Base-by-base conservation (phyloP, 1,140 invertebrate species). In the Solen grandis region DNA sequence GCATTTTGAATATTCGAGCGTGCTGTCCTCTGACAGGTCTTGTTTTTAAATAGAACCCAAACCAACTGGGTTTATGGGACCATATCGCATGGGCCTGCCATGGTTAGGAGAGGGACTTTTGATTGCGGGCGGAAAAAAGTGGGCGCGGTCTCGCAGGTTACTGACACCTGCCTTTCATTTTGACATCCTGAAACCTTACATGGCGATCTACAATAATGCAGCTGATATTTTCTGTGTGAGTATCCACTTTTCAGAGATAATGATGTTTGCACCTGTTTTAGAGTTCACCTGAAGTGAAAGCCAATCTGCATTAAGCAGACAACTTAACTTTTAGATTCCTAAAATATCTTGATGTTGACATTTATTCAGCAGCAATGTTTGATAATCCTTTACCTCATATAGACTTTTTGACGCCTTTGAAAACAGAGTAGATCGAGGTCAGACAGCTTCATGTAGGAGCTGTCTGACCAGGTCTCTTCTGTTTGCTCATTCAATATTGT, bases 101-200 rank as follows among this genome's bases (percentile, higher is more conserved):
- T 83, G 81, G 81, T 57, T 87, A 19, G 87, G 87, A 8, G 83
- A 84, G 22, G 87, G 87, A 0, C 55, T 88, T 25, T 60, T 88
- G 5, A 38, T 87, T 14, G 70, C 76, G 33, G 62, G 93, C 72
- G 96, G 96, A 54, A 88, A 92, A 25, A 96, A 96, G 90, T 98
- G 97, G 96, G 94, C 94, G 52, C 84, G 91, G 0, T 93, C 96
- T 14, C 93, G 97, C 68, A 97, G 97, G 92, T 94, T 98, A 84
- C 95, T 98, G 8, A 97, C 96, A 1, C 96, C 97, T 27, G 95
- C 96, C 0, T 98, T 98, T 90, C 96, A 97, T 91, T 97, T 97
- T 85, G 94, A 95, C 69, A 96, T 98, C 52, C 92, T 98, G 38
- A 95, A 97, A 81, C 94, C 95, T 73, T 97, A 97, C 86, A 88